Conservation (phyloP, 2,888 invertebrate species). For the Xylophagus ater region DNA sequence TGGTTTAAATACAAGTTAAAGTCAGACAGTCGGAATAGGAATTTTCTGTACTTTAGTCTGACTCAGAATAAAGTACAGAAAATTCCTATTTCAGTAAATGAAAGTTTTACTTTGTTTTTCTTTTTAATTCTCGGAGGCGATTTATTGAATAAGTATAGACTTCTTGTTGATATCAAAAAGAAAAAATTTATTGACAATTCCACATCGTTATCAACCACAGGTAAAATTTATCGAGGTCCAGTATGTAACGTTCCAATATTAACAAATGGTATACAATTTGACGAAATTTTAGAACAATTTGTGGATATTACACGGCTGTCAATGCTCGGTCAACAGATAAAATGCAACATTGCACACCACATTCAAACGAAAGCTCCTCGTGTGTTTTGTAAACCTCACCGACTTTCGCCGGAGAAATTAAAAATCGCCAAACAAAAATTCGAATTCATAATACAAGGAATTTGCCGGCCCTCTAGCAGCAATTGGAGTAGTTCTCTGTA, state of each 20-base stretch:
- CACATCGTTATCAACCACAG: background rate
- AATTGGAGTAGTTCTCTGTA: slow-evolving; percentile 34
- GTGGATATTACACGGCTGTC: background rate
- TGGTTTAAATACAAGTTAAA: too few species aligned
- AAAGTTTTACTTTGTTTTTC: too few species aligned
- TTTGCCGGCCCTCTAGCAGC: slow-evolving; percentile 34
- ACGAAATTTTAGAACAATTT: background rate
- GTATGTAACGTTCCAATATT: too few species aligned
- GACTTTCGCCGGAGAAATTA: slow-evolving; percentile 23
- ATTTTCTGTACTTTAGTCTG: too few species aligned
- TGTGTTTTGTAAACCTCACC: slow-evolving; percentile 13
- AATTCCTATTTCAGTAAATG: too few species aligned
- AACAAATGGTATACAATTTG: background rate
- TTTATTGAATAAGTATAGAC: slow-evolving; percentile 9
- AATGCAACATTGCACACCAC: slow-evolving; percentile 1
- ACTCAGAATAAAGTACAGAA: too few species aligned
- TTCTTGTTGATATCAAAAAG: slow-evolving; percentile 12
- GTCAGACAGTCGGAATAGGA: too few species aligned
- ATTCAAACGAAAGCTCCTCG: slow-evolving; percentile 14
- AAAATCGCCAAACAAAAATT: slow-evolving; percentile 14
- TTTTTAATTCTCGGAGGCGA: slow-evolving; percentile 15
- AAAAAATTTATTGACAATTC: background rate
- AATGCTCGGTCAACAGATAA: background rate
- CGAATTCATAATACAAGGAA: slow-evolving; percentile 23
- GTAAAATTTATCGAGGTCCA: too few species aligned